Conservation (phyloP, 2,113 vertebrate species). For the Pluvialis apricaria region DNA sequence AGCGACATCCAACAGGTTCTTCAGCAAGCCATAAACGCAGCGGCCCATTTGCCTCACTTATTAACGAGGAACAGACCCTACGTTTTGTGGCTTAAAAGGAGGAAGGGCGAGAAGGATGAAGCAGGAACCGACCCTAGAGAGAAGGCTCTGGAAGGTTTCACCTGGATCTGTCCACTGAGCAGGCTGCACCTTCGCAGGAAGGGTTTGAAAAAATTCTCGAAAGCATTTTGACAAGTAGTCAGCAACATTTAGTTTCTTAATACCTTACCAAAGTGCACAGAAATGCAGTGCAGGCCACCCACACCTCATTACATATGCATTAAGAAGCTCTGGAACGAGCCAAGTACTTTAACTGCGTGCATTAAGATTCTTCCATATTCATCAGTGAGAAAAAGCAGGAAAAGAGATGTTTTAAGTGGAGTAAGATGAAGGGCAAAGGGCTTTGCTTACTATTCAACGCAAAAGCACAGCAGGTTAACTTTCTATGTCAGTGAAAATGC, state of each 20-base stretch:
- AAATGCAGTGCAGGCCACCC: neutral
- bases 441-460: neutral
- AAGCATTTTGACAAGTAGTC: neutral
- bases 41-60: accelerated
- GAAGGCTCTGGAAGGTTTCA: neutral
- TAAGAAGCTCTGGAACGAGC: neutral
- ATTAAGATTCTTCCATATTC: neutral
- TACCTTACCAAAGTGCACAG: neutral
- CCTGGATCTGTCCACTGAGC: too few relatives aligned
- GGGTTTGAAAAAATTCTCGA: neutral
- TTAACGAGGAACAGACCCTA: accelerated
- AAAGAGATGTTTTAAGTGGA: neutral
- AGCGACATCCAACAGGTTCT: neutral
- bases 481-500: neutral
- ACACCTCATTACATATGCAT: neutral
- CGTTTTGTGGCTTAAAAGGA: neutral
- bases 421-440: neutral
- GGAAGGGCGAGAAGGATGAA: neutral
- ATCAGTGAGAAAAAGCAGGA: neutral
- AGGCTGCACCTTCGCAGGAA: neutral
- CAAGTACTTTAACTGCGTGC: neutral
- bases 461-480: neutral
- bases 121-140: neutral
- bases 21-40: neutral
- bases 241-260: neutral